These are phyloP conservation scores for Anniella stebbinsi DNA, from an alignment of 2,797 vertebrate species.

Conservation along the genomic window DNA sequence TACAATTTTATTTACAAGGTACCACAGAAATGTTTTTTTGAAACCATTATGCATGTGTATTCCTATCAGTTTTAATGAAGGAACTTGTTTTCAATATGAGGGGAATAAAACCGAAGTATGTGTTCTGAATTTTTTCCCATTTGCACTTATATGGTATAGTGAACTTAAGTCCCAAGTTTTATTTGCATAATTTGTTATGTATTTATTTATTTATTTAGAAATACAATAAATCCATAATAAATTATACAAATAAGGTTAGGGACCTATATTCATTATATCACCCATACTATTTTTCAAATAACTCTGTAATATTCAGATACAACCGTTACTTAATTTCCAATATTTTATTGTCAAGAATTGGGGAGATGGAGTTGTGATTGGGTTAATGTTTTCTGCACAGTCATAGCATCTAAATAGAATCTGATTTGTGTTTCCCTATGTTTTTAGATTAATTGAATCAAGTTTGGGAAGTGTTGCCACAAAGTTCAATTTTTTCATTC, in stretches of 20 bases:
- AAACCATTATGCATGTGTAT: not conserved
- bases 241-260: not conserved
- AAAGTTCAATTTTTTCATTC: slow-evolving; percentile 99
- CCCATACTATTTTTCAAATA: not conserved
- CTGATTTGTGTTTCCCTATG: slow-evolving; percentile 31
- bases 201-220: no score
- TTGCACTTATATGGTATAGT: not conserved
- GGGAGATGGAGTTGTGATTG: not conserved
- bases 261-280: not conserved
- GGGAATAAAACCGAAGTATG: slow-evolving; percentile 11
- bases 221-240: no score
- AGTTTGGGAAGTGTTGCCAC: slow-evolving; percentile 97
- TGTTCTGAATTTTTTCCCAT: not conserved
- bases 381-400: not conserved
- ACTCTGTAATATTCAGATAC: not conserved
- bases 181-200: no score
- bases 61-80: not conserved
- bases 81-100: not conserved
- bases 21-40: slow-evolving; percentile 17
- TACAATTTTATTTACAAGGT: slow-evolving; percentile 98
- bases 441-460: slow-evolving; percentile 92
- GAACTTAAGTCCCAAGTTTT: no score
- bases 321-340: not conserved
- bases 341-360: not conserved
- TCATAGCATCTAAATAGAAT: not conserved